Evolutionary conservation across 2,888 invertebrate species (phyloP).

Genomic region (Phyllotreta cruciferae): DNA sequence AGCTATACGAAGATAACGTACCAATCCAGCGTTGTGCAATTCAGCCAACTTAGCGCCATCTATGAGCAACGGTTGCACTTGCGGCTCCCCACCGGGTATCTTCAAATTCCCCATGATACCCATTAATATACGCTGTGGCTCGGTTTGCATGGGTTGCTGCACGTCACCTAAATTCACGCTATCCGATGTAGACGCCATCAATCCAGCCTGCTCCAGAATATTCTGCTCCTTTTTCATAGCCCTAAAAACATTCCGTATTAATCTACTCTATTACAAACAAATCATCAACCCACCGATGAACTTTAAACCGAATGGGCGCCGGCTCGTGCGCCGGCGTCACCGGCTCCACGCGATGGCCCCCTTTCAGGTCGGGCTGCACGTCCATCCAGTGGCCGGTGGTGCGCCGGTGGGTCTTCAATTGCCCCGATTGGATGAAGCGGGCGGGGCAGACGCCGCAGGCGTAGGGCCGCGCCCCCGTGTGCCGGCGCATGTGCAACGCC

Average conservation of each 20-base stretch:
- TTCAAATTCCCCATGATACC: conserved; percentile 52
- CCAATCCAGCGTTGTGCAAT: conserved; percentile 45
- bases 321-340: conserved; percentile 57
- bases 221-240: conserved; percentile 30
- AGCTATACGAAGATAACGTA: conserved; percentile 17
- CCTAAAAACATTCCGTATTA: conserved; percentile 12
- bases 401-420: conserved; percentile 69
- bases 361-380: conserved; percentile 59
- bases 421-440: conserved; percentile 70
- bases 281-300: conserved; percentile 45
- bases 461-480: conserved; percentile 73
- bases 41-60: conserved; percentile 52
- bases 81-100: conserved; percentile 23
- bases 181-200: conserved; percentile 25
- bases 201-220: conserved; percentile 24
- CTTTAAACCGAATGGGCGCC: conserved; percentile 57
- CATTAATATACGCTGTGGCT: conserved; percentile 46
- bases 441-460: conserved; percentile 72
- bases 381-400: conserved; percentile 67
- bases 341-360: conserved; percentile 59
- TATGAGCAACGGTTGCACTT: conserved; percentile 48
- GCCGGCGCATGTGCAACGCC: conserved; percentile 72
- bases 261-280: background rate
- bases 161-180: conserved; percentile 21
- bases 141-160: conserved; percentile 33